These are phyloP conservation scores for Eristalis tenax DNA, from an alignment of 2,888 invertebrate species.

Conservation along the genomic window DNA sequence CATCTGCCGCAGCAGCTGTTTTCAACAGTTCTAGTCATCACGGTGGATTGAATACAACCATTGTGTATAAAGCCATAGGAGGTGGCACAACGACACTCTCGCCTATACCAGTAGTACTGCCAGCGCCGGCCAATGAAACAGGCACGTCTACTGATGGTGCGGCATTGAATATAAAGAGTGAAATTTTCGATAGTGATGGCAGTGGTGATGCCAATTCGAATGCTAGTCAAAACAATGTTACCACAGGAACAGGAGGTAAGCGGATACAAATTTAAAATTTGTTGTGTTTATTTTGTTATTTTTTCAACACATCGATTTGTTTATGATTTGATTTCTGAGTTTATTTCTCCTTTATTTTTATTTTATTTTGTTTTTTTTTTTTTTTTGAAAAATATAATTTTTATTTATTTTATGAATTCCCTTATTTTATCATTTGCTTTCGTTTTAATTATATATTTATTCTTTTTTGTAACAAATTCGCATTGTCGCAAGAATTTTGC, in stretches of 20 bases:
- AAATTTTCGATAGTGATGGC: slow-evolving; percentile 74
- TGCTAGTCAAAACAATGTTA: slow-evolving; percentile 74
- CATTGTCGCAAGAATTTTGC: slow-evolving; percentile 68
- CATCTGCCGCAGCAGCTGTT: slow-evolving; percentile 72
- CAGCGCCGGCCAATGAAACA: slow-evolving; percentile 72
- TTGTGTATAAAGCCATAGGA: slow-evolving; percentile 69
- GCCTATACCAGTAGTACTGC: slow-evolving; percentile 74
- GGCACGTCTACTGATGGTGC: slow-evolving; percentile 75
- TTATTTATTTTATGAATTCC: slow-evolving; percentile 21
- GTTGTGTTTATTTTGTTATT: neutral
- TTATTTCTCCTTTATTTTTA: slow-evolving; percentile 14
- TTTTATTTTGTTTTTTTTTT: slow-evolving; percentile 21
- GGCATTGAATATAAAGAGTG: slow-evolving; percentile 78
- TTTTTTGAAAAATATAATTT: neutral
- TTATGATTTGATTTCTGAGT: slow-evolving; percentile 2
- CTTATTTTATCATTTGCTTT: slow-evolving; percentile 27
- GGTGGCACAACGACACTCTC: slow-evolving; percentile 74
- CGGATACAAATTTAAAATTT: neutral
- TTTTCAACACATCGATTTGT: neutral
- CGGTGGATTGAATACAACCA: slow-evolving; percentile 61
- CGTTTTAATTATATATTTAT: neutral
- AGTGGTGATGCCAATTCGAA: slow-evolving; percentile 75
- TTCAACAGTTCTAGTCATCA: slow-evolving; percentile 64
- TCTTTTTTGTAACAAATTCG: slow-evolving; percentile 7
- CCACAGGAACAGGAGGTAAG: slow-evolving; percentile 68